Evolutionary conservation across 2,113 vertebrate species (phyloP).

Genomic region (Myotis davidii): DNA sequence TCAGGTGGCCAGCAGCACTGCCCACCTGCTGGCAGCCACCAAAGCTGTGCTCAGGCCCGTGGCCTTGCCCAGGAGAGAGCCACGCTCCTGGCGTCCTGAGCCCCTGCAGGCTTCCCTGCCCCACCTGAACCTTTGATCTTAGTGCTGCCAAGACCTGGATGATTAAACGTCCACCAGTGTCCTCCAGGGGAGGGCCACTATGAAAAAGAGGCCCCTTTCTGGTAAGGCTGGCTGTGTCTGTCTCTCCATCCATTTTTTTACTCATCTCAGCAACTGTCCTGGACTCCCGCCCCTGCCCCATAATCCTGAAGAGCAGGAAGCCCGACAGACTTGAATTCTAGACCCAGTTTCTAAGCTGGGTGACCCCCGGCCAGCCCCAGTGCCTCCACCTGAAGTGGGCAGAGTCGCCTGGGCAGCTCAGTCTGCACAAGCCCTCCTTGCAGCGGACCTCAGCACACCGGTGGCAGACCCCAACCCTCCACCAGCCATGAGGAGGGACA

Average conservation of each 20-base stretch:
- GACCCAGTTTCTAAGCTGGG: not conserved
- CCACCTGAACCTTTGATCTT: not conserved
- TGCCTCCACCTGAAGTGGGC: too few relatives aligned
- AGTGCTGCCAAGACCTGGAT: not conserved
- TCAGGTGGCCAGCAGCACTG: not conserved
- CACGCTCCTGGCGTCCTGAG: rapidly evolving
- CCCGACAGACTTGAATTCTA: not conserved
- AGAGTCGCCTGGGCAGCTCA: not conserved
- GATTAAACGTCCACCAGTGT: not conserved
- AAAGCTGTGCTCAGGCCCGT: rapidly evolving
- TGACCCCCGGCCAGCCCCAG: not conserved
- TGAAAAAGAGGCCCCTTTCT: not conserved
- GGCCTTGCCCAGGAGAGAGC: not conserved
- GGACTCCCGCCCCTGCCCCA: not conserved
- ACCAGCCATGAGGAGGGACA: not conserved
- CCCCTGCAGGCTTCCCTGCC: not conserved
- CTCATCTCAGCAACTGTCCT: not conserved
- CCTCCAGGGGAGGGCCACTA: not conserved
- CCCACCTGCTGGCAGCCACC: not conserved
- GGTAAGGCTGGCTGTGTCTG: not conserved
- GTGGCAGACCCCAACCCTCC: not conserved
- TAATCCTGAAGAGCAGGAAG: not conserved
- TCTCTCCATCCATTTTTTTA: not conserved
- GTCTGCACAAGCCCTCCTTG: not conserved
- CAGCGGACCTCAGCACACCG: not conserved